A percentile compares a stretch with the other conserved stretches of the same genome.
phyloP scores from a whole-genome alignment of 2,797 vertebrate species.

The Heliangelus exortis region DNA sequence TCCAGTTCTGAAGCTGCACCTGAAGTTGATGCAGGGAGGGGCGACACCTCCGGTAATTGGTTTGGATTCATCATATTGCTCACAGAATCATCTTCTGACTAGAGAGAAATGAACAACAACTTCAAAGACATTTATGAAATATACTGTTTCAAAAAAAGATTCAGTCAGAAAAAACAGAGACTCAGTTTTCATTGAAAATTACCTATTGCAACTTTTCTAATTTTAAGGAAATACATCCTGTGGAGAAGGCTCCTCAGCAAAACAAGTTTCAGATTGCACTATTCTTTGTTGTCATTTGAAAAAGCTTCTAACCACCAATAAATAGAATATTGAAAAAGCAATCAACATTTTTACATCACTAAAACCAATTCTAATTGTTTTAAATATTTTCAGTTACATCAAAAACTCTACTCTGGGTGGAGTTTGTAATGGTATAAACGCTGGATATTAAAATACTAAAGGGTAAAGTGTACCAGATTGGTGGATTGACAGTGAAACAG shows the following conservation, averaged over 20 bases:
- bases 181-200: neutral
- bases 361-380: neutral
- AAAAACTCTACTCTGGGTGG: neutral
- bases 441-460: neutral
- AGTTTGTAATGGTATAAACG: neutral
- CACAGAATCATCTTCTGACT: slow-evolving; percentile 65
- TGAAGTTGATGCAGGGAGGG: slow-evolving; percentile 47
- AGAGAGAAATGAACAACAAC: neutral
- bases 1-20: slow-evolving; percentile 75
- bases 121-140: neutral
- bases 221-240: neutral
- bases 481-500: neutral
- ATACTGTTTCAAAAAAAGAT: neutral
- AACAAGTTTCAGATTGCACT: neutral
- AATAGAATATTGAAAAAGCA: neutral
- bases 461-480: neutral
- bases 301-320: neutral
- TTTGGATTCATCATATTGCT: slow-evolving; percentile 77
- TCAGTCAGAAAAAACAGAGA: neutral
- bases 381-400: neutral
- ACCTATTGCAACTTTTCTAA: neutral
- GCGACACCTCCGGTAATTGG: slow-evolving; percentile 50
- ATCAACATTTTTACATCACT: neutral
- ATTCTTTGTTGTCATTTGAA: neutral
- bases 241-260: neutral